Base-by-base conservation (phyloP, 2,888 invertebrate genomes). In the Agrochola macilenta region DNA sequence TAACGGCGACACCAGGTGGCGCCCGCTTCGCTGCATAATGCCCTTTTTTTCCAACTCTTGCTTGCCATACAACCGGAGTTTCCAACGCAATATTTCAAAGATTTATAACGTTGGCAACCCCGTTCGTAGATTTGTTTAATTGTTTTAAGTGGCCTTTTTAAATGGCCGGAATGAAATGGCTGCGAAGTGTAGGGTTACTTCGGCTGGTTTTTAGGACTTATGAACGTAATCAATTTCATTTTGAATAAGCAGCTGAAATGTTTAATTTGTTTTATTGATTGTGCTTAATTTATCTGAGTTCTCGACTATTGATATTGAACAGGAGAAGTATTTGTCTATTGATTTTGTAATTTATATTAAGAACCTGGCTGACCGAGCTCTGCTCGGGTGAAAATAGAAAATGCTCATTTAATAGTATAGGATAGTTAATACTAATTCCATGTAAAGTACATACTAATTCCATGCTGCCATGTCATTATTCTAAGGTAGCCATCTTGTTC, bases 1-100 rank as follows among this genome's bases (percentile, higher is more conserved):
- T 92, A 94, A 95, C 93, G 93, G 93, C 91, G 89, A 88, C 84
- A 88, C 91, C 96, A 96, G 96, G 95, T 96, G 96, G 93, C 93
- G 94, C 89, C 89, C 92, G 89, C 91, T 91, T 91, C 88, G 89
- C 88, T 93, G 93, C 93, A 93, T 95, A 95, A 96, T 96, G 94
- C 92, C 90, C 90, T 93, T 95, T 96, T 30, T 95, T 96, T 94
- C 89, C 89, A 87, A 90, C 90, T 90, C 86, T 85, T 88, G 87
- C 87, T 86, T 87, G 87, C 87, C 86, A 81, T 85, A 87, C 86
- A 87, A 86, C 83, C 78, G 79, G 74, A 87, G 88, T 84, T 90
- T 89, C 83, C 85, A 87, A 82, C 78, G 88, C 84, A 83, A 89
- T 90, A 89, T 87, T 90, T 87, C 88, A 88, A 88, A 83, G 85